A percentile compares a stretch with the other conserved stretches of the same genome.
Conservation (phyloP, 2,797 vertebrate genomes). For the Adrianichthys oophorus region DNA sequence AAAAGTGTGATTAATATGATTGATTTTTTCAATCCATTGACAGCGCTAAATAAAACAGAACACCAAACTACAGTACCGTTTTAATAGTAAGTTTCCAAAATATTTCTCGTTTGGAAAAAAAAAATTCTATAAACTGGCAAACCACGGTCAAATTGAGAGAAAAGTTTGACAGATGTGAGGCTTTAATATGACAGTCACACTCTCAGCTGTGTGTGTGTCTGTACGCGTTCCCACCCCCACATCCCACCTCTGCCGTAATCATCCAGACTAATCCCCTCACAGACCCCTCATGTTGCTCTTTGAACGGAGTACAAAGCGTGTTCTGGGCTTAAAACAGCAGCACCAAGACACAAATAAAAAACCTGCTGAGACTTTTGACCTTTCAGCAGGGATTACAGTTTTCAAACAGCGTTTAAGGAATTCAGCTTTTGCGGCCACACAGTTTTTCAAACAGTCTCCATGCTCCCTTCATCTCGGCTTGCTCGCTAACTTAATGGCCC, state of each 20-base stretch:
- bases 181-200: conserved; percentile 28
- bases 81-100: conserved; percentile 3
- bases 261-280: conserved; percentile 81
- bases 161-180: conserved; percentile 38
- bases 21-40: too few relatives aligned
- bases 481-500: conserved; percentile 54
- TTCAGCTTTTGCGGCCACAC: conserved; percentile 61
- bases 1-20: too few relatives aligned
- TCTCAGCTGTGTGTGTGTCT: conserved; percentile 1
- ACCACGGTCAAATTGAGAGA: not conserved
- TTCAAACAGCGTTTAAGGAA: conserved; percentile 77
- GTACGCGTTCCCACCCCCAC: conserved; percentile 32
- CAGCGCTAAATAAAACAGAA: not conserved
- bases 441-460: conserved; percentile 61
- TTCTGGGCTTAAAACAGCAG: conserved; percentile 77
- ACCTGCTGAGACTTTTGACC: conserved; percentile 79
- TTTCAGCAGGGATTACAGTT: conserved; percentile 77
- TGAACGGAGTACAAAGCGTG: conserved; percentile 81
- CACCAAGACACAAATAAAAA: conserved; percentile 79
- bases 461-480: conserved; percentile 62
- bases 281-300: conserved; percentile 80
- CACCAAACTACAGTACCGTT: not conserved
- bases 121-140: not conserved
- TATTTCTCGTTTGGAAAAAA: not conserved
- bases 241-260: conserved; percentile 60